A percentile compares a stretch with the other conserved stretches of the same genome.
Conservation (phyloP, 2,797 vertebrate species). For the Enteromius treurensis region DNA sequence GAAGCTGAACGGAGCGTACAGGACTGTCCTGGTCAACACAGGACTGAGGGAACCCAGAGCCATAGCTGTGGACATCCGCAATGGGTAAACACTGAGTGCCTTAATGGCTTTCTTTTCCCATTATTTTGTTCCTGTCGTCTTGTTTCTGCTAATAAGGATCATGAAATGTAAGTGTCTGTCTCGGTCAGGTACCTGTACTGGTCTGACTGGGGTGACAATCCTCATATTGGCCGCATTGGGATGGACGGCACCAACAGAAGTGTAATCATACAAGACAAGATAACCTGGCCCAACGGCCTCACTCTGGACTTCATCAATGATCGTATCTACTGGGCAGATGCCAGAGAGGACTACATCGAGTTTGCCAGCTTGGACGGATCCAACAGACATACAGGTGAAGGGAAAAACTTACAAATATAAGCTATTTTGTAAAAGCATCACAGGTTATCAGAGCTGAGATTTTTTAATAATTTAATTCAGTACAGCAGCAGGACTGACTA, state of each 20-base stretch:
- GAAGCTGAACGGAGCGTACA: conserved; percentile 92
- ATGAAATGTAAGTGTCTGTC: neutral
- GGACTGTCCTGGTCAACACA: conserved; percentile 91
- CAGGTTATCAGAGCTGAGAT: neutral
- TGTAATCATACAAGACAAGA: conserved; percentile 89
- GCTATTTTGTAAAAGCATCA: neutral
- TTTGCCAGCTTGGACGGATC: conserved; percentile 92
- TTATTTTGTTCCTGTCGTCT: neutral
- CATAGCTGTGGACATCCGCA: conserved; percentile 91
- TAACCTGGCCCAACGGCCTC: conserved; percentile 96
- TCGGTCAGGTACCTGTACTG: conserved; percentile 90
- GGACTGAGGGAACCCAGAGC: conserved; percentile 92
- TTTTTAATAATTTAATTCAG: neutral
- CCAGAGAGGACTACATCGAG: conserved; percentile 95
- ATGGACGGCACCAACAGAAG: conserved; percentile 94
- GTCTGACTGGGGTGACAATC: conserved; percentile 97
- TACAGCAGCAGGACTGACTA: neutral
- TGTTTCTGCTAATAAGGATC: neutral
- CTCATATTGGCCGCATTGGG: conserved; percentile 93
- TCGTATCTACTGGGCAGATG: conserved; percentile 96
- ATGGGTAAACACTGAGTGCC: conserved; percentile 77
- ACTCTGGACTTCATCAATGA: conserved; percentile 95
- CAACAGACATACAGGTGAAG: conserved; percentile 88
- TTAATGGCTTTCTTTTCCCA: neutral
- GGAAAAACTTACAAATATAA: neutral